These are phyloP conservation scores for Amniataba percoides DNA, from an alignment of 2,797 vertebrate genomes.

Conservation along the genomic window DNA sequence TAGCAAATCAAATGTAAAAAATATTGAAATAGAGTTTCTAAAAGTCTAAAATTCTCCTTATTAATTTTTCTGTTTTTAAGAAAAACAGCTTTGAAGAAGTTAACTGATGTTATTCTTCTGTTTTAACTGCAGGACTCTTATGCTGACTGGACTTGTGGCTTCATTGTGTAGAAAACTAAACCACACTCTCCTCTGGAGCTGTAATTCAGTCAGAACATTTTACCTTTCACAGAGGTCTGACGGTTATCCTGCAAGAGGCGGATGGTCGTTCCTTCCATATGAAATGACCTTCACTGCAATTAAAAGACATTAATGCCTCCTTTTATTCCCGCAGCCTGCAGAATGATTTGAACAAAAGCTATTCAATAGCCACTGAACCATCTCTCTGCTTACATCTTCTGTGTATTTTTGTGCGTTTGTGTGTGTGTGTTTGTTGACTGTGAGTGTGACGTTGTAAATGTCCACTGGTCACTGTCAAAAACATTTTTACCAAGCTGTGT, in stretches of 20 bases:
- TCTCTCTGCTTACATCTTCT: conserved; percentile 3
- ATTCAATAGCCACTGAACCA: conserved; percentile 44
- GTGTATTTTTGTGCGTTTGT: conserved; percentile 2
- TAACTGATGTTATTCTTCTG: neutral
- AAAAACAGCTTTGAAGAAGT: neutral
- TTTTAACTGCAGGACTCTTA: neutral
- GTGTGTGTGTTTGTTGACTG: neutral
- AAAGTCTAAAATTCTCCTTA: neutral
- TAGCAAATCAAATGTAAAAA: neutral
- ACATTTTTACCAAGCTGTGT: neutral
- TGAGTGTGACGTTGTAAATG: neutral
- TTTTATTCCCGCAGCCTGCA: conserved; percentile 30
- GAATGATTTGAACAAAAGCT: conserved; percentile 45
- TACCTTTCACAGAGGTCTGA: conserved; percentile 5
- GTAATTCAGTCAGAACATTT: neutral
- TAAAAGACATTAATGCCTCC: conserved; percentile 32
- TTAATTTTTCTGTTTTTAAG: neutral
- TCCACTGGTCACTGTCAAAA: neutral
- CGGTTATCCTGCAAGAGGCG: neutral
- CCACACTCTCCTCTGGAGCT: neutral
- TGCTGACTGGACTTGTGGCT: neutral
- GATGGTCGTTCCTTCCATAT: conserved; percentile 1
- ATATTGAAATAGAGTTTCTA: neutral
- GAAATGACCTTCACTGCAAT: conserved; percentile 50
- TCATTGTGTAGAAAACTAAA: neutral